Evolutionary conservation across 2,888 invertebrate species (phyloP).

Genomic region (Drosophila macrospina): DNA sequence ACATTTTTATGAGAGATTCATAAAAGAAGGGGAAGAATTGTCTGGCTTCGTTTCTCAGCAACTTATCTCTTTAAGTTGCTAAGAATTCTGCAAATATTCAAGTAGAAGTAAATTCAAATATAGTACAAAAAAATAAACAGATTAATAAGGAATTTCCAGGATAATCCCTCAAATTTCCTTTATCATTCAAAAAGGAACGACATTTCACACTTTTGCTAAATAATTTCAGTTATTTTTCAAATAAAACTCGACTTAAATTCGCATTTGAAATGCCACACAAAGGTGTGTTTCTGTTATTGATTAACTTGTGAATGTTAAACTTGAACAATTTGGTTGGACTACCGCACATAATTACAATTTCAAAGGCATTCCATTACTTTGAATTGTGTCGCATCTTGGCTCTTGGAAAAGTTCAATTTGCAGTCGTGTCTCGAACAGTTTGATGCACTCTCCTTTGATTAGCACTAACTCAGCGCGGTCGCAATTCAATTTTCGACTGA

Average conservation of each 20-base stretch:
- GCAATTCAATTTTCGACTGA: slow-evolving; percentile 48
- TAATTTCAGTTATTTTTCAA: not conserved
- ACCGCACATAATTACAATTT: slow-evolving; percentile 8
- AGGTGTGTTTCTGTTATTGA: not conserved
- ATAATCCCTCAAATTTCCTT: not conserved
- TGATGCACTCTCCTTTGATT: slow-evolving; percentile 42
- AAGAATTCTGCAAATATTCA: not conserved
- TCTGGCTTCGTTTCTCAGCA: too few relatives aligned
- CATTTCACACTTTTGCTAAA: not conserved
- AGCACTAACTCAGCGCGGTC: slow-evolving; percentile 28
- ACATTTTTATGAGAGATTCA: too few relatives aligned
- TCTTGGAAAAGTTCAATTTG: slow-evolving; percentile 9
- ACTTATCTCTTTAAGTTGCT: too few relatives aligned
- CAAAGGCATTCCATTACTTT: slow-evolving; percentile 25
- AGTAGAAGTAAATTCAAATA: not conserved
- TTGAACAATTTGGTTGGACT: not conserved
- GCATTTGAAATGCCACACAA: not conserved
- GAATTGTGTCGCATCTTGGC: not conserved
- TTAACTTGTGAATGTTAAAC: slow-evolving; percentile 1
- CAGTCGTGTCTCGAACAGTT: not conserved
- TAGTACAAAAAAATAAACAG: not conserved
- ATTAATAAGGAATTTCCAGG: not conserved
- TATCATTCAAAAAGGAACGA: too few relatives aligned
- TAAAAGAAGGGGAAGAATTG: too few relatives aligned
- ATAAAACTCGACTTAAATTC: not conserved